phyloP scores from a whole-genome alignment of 2,797 vertebrate genomes.

The Eulemur albifrons region DNA sequence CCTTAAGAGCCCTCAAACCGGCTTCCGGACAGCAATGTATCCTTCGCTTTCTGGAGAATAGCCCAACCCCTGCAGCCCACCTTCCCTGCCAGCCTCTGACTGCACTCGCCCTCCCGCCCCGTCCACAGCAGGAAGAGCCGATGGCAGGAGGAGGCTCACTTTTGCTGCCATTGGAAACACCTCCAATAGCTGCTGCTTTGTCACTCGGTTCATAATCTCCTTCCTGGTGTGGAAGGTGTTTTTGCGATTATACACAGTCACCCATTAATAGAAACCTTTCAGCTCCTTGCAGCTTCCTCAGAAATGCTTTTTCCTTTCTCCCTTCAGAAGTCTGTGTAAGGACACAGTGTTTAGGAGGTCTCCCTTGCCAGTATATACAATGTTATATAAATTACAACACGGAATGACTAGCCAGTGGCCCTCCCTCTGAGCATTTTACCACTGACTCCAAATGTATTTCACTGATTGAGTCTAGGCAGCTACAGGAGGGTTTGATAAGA shows the following conservation, averaged over 20 bases:
- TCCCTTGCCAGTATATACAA: neutral
- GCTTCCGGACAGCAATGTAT: neutral
- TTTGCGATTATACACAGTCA: neutral
- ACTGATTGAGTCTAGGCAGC: neutral
- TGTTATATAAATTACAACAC: neutral
- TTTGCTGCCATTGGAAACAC: neutral
- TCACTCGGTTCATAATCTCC: neutral
- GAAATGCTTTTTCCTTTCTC: neutral
- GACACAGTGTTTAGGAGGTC: neutral
- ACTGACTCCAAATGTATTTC: neutral
- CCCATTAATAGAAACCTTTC: neutral
- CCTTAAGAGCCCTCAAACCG: neutral
- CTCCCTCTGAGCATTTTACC: neutral
- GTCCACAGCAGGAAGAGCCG: neutral
- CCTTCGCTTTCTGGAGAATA: neutral
- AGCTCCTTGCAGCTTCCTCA: neutral
- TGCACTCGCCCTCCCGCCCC: too few species aligned
- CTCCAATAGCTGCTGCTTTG: neutral
- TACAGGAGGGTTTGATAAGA: neutral
- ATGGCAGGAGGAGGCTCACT: neutral
- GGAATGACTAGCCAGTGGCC: neutral
- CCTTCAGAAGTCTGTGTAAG: neutral
- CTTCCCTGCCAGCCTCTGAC: neutral
- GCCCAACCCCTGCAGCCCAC: neutral
- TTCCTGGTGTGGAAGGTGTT: neutral